These are phyloP conservation scores for Dolomedes plantarius DNA, from an alignment of 2,888 invertebrate species.

Conservation along the genomic window DNA sequence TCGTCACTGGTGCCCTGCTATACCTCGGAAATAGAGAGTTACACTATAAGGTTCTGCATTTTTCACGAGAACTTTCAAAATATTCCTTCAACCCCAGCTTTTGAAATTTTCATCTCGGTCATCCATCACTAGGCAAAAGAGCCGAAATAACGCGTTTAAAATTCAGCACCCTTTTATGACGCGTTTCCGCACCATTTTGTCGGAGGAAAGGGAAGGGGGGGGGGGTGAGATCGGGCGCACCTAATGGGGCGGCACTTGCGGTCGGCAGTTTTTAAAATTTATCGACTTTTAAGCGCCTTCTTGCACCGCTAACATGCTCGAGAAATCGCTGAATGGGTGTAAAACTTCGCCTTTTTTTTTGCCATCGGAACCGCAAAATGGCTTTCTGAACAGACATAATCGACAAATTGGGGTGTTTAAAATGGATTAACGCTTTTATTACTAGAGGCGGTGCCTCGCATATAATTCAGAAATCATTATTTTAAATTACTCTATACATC, in stretches of 20 bases:
- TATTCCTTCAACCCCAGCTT: not conserved
- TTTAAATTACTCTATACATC: too few species aligned
- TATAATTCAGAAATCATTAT: too few species aligned
- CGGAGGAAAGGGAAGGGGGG: conserved; percentile 4
- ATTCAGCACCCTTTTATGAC: conserved; percentile 70
- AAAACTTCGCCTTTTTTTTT: not conserved
- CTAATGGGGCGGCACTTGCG: conserved; percentile 59
- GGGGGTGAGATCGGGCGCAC: conserved; percentile 15
- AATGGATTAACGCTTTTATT: not conserved
- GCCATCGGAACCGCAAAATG: not conserved
- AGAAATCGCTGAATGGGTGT: not conserved
- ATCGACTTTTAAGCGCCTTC: conserved; percentile 62
- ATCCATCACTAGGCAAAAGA: conserved; percentile 45
- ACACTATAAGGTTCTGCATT: too few species aligned
- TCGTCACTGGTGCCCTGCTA: too few species aligned
- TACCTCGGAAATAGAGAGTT: too few species aligned
- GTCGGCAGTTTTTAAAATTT: conserved; percentile 56
- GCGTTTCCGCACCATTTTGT: conserved; percentile 24
- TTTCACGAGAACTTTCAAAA: not conserved
- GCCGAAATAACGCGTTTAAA: conserved; percentile 64
- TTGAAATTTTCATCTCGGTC: not conserved
- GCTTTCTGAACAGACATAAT: not conserved
- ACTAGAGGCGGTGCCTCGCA: not conserved
- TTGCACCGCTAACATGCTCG: too few species aligned
- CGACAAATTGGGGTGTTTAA: conserved; percentile 1